Conservation (phyloP, 2,113 vertebrate species). For the Solenodon paradoxus region DNA sequence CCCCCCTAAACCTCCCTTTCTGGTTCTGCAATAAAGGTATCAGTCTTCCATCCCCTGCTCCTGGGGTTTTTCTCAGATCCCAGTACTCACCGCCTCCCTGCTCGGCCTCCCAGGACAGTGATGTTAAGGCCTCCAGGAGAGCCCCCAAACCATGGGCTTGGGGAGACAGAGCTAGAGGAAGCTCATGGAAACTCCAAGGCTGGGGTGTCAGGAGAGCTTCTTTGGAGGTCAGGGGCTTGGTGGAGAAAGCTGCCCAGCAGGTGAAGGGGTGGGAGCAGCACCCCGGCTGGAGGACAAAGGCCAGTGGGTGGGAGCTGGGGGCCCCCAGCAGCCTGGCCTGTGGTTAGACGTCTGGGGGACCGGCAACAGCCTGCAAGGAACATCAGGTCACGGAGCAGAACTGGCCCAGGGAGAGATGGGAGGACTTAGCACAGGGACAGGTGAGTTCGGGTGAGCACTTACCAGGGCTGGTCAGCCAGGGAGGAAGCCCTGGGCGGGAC, state of each 20-base stretch:
- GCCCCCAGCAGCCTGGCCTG: neutral
- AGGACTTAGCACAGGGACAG: neutral
- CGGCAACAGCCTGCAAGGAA: neutral
- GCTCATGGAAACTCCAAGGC: no score
- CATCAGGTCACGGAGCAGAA: no score
- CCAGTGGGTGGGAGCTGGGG: neutral
- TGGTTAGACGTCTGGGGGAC: neutral
- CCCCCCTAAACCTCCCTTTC: neutral
- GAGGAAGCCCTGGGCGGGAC: no score
- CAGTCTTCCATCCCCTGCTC: neutral
- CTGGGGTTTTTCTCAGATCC: no score
- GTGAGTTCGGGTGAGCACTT: rapidly evolving
- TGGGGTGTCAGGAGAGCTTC: neutral
- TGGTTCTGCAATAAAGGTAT: neutral
- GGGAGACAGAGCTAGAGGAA: neutral
- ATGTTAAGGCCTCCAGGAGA: neutral
- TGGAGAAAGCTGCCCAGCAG: neutral
- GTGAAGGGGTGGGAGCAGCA: no score
- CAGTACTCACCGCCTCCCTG: rapidly evolving
- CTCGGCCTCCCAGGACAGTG: rapidly evolving
- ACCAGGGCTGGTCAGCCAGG: neutral
- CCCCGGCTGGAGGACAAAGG: neutral
- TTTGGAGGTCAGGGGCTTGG: neutral
- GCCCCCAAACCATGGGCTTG: neutral
- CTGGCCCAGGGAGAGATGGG: rapidly evolving